Evolutionary conservation across 1,140 invertebrate genomes (phyloP), one percentile per base, ranked within the genome.

Genomic region (Dendroctonus ponderosae): DNA sequence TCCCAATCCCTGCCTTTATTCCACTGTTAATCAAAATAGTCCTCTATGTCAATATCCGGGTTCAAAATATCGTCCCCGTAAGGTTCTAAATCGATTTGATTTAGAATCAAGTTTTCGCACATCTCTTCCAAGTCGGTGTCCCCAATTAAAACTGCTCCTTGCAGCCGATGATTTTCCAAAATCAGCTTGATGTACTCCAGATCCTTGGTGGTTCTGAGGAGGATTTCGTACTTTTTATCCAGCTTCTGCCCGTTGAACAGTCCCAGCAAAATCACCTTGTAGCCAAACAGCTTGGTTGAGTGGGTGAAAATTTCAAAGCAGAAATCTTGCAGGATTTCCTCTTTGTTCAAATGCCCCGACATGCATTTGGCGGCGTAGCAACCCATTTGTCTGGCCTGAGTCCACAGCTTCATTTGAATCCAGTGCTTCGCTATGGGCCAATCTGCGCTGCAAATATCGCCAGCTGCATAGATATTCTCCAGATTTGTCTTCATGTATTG

Each of bases 391-490:
- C 94, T 80, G 0, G 97, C 97, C 82, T 99, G 97, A 5, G 94
- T 95, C 97, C 97, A 99, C 2, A 99, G 78, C 53, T 95, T 83
- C 90, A 99, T 95, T 81, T 98, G 96, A 79, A 97, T 91, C 97
- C 97, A 99, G 76, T 97, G 91, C 44, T 83, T 77, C 0, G 93
- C 85, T 57, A 80, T 74, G 12, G 85, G 76, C 96, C 97, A 98
- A 39, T 78, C 78, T 39, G 90, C 88, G 68, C 84, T 85, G 74
- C 94, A 97, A 7, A 94, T 88, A 85, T 99, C 97, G 7, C 97
- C 97, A 56, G 96, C 96, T 12, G 96, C 96, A 85, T 89, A 99
- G 12, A 99, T 85, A 79, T 93, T 85, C 48, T 72, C 71, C 9
- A 90, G 72, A 46, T 87, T 89, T 11, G 95, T 97, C 78, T 89